A percentile compares a stretch with the other conserved stretches of the same genome.
phyloP scores from a whole-genome alignment of 2,113 vertebrate species.

The Carassius auratus region DNA sequence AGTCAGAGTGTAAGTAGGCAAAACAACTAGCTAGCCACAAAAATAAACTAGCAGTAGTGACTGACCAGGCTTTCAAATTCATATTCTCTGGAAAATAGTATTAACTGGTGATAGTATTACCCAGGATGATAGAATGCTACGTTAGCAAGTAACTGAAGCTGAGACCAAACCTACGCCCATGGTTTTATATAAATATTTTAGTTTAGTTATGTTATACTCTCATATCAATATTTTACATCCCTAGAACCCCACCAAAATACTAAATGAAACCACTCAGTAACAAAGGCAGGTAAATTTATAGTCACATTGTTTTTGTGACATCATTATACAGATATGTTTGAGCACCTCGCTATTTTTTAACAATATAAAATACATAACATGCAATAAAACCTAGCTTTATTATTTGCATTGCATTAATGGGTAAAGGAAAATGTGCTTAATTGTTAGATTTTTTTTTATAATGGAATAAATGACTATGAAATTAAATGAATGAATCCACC shows the following conservation, averaged over 20 bases:
- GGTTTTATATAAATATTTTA: neutral
- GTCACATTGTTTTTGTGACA: neutral
- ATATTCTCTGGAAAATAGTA: no score
- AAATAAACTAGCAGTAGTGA: no score
- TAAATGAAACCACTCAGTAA: neutral
- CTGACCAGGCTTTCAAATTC: no score
- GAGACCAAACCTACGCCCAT: no score
- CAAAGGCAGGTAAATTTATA: neutral
- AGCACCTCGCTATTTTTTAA: neutral
- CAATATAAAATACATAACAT: neutral
- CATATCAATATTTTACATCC: neutral
- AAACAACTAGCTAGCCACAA: no score
- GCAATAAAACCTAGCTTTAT: neutral
- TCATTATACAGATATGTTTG: neutral
- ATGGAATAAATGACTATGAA: neutral
- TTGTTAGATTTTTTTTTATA: neutral
- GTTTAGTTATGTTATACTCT: neutral
- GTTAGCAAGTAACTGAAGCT: no score
- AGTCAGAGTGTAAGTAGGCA: no score
- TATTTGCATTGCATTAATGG: neutral
- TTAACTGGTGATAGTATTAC: no score
- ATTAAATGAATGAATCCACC: neutral
- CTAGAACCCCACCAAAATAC: neutral
- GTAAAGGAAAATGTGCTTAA: neutral
- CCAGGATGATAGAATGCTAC: no score